Conservation (phyloP, 2,113 vertebrate species). For the Nasalis larvatus region DNA sequence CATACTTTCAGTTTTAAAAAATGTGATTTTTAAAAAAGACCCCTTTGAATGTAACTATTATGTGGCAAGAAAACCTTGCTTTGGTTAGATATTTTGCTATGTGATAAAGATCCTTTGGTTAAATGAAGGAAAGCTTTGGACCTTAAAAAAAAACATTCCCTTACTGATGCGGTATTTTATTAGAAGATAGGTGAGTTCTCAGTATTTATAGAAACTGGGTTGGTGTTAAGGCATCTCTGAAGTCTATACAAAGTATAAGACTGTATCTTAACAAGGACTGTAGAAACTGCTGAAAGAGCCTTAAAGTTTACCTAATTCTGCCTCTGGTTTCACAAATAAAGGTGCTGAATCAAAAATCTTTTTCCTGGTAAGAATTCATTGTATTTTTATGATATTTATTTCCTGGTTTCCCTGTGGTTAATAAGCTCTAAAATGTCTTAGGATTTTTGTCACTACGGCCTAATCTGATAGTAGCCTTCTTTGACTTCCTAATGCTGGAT, state of each 20-base stretch:
- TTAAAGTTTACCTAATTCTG: neutral
- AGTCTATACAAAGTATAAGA: neutral
- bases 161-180: neutral
- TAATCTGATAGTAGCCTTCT: neutral
- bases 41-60: neutral
- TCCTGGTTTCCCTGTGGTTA: neutral
- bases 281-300: neutral
- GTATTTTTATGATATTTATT: neutral
- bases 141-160: neutral
- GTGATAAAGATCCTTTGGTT: neutral
- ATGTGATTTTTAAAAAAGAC: neutral
- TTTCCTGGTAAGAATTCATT: neutral
- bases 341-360: neutral
- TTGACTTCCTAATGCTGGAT: neutral
- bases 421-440: neutral
- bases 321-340: slow-evolving; percentile 4
- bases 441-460: neutral
- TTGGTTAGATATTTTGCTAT: neutral
- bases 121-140: neutral
- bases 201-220: neutral
- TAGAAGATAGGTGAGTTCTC: neutral
- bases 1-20: neutral
- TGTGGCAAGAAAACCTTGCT: neutral
- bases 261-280: neutral
- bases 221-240: neutral